Evolutionary conservation across 2,113 vertebrate species (phyloP).

Genomic region (Myocastor coypus): DNA sequence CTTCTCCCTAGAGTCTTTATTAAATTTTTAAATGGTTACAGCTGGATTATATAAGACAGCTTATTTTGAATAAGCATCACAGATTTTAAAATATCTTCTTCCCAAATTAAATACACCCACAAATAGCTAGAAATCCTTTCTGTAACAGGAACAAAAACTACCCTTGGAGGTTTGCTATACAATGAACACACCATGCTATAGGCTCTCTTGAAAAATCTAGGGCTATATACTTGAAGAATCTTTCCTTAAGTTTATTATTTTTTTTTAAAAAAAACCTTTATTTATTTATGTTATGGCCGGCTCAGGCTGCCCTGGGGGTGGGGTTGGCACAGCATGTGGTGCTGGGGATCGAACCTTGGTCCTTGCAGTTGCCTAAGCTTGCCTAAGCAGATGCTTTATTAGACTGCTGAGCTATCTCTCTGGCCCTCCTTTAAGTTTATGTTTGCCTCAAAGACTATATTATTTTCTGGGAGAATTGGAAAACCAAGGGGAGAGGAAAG

Average conservation of each 20-base stretch:
- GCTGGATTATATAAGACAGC: not conserved
- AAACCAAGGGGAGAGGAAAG: not conserved
- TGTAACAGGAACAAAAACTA: slow-evolving; percentile 41
- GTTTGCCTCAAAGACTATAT: not conserved
- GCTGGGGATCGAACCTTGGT: too few relatives aligned
- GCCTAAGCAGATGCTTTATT: too few relatives aligned
- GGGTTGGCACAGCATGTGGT: too few relatives aligned
- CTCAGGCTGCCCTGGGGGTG: too few relatives aligned
- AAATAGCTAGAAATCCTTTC: slow-evolving; percentile 19
- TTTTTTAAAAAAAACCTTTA: too few relatives aligned
- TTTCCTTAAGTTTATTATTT: too few relatives aligned
- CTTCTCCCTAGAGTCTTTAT: slow-evolving; percentile 10
- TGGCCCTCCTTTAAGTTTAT: not conserved
- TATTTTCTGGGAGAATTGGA: slow-evolving; percentile 16
- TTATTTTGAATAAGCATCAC: not conserved
- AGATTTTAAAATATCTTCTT: slow-evolving; percentile 51
- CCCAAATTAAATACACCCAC: not conserved
- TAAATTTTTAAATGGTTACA: not conserved
- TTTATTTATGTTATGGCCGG: too few relatives aligned
- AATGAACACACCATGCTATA: slow-evolving; percentile 1
- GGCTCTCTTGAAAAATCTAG: slow-evolving; percentile 1
- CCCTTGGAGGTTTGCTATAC: not conserved
- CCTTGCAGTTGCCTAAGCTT: too few relatives aligned
- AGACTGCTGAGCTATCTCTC: too few relatives aligned
- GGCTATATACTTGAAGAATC: slow-evolving; percentile 23